These are phyloP conservation scores for Myocastor coypus DNA, from an alignment of 2,113 vertebrate genomes.

Conservation along the genomic window DNA sequence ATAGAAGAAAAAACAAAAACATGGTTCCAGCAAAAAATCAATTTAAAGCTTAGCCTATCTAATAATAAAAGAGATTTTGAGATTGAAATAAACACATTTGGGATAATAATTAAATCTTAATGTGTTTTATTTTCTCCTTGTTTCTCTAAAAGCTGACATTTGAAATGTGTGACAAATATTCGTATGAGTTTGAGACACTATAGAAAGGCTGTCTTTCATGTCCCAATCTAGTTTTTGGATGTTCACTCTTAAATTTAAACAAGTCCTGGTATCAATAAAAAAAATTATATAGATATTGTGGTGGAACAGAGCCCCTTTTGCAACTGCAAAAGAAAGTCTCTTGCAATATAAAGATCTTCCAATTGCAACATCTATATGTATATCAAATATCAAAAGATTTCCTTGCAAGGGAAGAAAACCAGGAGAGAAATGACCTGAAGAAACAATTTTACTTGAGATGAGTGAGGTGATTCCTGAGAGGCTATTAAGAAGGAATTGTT, in stretches of 20 bases:
- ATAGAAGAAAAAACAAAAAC: background rate
- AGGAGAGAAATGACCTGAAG: background rate
- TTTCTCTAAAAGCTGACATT: background rate
- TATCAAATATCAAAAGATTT: background rate
- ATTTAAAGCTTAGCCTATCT: background rate
- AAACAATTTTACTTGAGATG: background rate
- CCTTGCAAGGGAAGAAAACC: background rate
- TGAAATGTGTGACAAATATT: background rate
- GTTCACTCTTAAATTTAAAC: background rate
- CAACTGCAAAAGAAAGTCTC: accelerated
- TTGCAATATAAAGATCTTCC: background rate
- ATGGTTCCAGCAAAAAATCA: constrained; percentile 7
- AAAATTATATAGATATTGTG: background rate
- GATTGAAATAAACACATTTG: background rate
- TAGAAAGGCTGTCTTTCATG: background rate
- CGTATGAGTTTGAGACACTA: background rate
- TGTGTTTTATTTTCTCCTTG: background rate
- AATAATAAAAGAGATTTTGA: background rate
- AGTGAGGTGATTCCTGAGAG: background rate
- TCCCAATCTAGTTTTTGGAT: background rate
- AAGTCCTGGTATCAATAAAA: background rate
- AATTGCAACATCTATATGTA: background rate
- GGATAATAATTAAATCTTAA: background rate
- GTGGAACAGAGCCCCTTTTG: accelerated
- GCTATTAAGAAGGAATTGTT: background rate